Base-by-base conservation (phyloP, 2,113 vertebrate species). In the Labeo rohita region DNA sequence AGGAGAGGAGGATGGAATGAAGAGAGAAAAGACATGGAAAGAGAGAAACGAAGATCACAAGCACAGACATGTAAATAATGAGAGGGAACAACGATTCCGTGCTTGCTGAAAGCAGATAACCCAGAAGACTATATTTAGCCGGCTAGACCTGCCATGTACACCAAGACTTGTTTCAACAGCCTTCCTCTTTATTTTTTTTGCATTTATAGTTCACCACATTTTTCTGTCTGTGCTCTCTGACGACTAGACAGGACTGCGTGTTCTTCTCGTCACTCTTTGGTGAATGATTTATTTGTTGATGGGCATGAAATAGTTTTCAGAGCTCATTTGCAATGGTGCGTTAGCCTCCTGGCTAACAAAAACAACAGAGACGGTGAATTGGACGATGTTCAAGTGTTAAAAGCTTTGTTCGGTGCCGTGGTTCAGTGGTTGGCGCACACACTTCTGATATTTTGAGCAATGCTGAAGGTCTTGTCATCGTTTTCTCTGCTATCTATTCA, bases 41-140 rank as follows among this genome's bases (percentile, higher is more conserved):
- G 63, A 86, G 77, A 82, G 59, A 70, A 50, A 75, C 75, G 56
- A 78, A 74, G 82, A 84, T 83, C 83, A 87, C 92, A 94, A 87
- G 93, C 94, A 94, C 91, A 95, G 94, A 94, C 94, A 94, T 91
- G 93, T 94, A 95, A 95, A 94, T 95, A 94, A 95, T 94, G 91
- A 93, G 94, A 94, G 93, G 94, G 92, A 94, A 94, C 92, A 92
- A 91, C 88, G 90, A 91, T 90, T 92, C 88, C 70, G 91, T 92
- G 91, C 87, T 90, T 90, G 90, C 93, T 92, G 91, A 92, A 93
- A 92, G 93, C 91, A 92, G 92, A 92, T 93, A 94, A 93, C 93
- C 93, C 92, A 94, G 92, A 92, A 93, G 93, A 92, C 92, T 95
- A 95, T 94, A 95, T 95, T 95, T 94, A 95, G 94, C 89, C 92